phyloP scores from a whole-genome alignment of 2,888 invertebrate genomes.

The Pharmacophagus antenor region DNA sequence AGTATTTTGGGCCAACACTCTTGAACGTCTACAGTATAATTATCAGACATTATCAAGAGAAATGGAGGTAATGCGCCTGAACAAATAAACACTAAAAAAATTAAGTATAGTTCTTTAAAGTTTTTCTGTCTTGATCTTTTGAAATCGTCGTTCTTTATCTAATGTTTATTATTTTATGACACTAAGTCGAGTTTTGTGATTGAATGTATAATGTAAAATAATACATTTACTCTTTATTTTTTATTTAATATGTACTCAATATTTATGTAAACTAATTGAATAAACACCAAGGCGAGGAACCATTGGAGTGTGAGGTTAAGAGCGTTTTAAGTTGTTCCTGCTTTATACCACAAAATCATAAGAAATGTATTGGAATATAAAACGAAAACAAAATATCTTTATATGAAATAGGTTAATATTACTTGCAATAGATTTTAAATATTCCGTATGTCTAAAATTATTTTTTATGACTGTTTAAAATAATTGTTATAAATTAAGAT shows the following conservation, averaged over 20 bases:
- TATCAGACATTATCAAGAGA: too few relatives aligned
- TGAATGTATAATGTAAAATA: background rate
- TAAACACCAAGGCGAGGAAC: conserved; percentile 2
- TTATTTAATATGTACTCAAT: background rate
- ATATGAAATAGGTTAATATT: background rate
- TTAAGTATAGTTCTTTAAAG: background rate
- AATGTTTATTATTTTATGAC: background rate
- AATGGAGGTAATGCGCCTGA: too few relatives aligned
- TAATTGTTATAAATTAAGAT: too few relatives aligned
- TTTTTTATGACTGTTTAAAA: too few relatives aligned
- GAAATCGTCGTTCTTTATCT: background rate
- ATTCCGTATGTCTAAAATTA: too few relatives aligned
- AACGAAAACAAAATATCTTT: background rate
- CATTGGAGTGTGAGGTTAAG: conserved; percentile 5
- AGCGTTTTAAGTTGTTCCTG: background rate
- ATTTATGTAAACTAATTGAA: conserved; percentile 1
- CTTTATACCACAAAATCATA: background rate
- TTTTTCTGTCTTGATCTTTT: background rate
- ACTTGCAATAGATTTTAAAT: background rate
- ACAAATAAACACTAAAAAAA: too few relatives aligned
- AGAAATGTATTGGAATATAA: background rate
- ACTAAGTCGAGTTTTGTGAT: background rate
- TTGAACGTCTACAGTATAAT: too few relatives aligned
- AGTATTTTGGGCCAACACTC: too few relatives aligned
- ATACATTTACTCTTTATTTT: background rate